Conservation (phyloP, 2,888 invertebrate genomes). For the Rhagium mordax region DNA sequence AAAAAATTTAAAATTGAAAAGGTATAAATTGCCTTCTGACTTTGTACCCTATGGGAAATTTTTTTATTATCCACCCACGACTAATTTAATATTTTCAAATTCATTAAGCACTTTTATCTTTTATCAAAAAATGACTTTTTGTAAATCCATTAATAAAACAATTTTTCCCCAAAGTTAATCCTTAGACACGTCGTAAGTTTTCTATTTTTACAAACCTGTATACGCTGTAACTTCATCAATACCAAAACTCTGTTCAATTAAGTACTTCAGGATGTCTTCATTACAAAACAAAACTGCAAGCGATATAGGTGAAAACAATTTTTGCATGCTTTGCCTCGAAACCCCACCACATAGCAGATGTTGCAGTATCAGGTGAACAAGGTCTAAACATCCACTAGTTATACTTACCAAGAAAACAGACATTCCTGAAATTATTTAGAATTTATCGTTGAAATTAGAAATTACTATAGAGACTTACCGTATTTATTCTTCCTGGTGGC, state of each 20-base stretch:
- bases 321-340: conserved; percentile 63
- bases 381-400: conserved; percentile 61
- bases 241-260: conserved; percentile 60
- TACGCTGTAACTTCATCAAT: conserved; percentile 54
- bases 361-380: conserved; percentile 60
- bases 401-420: conserved; percentile 64
- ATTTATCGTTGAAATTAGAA: too few species aligned
- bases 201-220: conserved; percentile 59
- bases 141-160: too few species aligned
- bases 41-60: too few species aligned
- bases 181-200: too few species aligned
- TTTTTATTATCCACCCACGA: too few species aligned
- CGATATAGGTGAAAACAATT: conserved; percentile 62
- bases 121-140: too few species aligned
- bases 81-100: too few species aligned
- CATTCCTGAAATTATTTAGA: conserved; percentile 56
- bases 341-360: conserved; percentile 64
- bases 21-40: too few species aligned
- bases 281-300: conserved; percentile 62
- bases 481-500: conserved; percentile 63
- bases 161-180: too few species aligned
- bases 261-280: conserved; percentile 59
- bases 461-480: conserved; percentile 57
- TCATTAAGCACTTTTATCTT: too few species aligned
- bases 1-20: too few species aligned